These are phyloP conservation scores for Notarius lentiginosus DNA, from an alignment of 2,113 vertebrate genomes.

Conservation along the genomic window DNA sequence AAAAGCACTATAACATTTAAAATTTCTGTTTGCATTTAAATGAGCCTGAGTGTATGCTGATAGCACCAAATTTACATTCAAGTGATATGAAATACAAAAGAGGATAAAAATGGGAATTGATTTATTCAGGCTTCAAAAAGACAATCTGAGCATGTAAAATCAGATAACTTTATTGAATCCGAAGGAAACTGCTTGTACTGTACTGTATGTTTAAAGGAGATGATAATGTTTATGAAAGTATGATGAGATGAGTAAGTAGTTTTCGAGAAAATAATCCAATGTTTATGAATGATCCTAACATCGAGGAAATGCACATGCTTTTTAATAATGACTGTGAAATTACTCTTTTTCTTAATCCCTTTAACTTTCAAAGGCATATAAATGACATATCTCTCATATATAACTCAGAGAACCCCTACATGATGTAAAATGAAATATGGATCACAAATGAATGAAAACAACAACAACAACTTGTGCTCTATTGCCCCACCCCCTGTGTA, in stretches of 20 bases:
- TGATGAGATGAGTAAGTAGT: too few species aligned
- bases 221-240: neutral
- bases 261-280: neutral
- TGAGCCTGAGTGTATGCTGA: slow-evolving; percentile 47
- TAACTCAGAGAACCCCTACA: slow-evolving; percentile 15
- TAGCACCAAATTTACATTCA: slow-evolving; percentile 58
- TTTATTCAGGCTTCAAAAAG: neutral
- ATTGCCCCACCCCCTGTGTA: neutral
- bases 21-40: slow-evolving; percentile 26
- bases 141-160: neutral
- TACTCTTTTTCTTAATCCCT: neutral
- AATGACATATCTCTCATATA: slow-evolving; percentile 29
- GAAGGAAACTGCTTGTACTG: too few species aligned
- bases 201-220: neutral
- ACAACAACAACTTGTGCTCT: slow-evolving; percentile 38
- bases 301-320: neutral
- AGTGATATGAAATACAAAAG: slow-evolving; percentile 38
- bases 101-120: neutral
- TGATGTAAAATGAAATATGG: slow-evolving; percentile 41
- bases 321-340: neutral
- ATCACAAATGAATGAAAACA: slow-evolving; percentile 11
- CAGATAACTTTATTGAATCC: too few species aligned
- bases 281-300: neutral
- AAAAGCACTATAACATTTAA: slow-evolving; percentile 26
- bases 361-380: slow-evolving; percentile 9